A percentile compares a stretch with the other conserved stretches of the same genome.
Evolutionary conservation across 2,797 vertebrate species (phyloP).

Genomic region (Manis pentadactyla): DNA sequence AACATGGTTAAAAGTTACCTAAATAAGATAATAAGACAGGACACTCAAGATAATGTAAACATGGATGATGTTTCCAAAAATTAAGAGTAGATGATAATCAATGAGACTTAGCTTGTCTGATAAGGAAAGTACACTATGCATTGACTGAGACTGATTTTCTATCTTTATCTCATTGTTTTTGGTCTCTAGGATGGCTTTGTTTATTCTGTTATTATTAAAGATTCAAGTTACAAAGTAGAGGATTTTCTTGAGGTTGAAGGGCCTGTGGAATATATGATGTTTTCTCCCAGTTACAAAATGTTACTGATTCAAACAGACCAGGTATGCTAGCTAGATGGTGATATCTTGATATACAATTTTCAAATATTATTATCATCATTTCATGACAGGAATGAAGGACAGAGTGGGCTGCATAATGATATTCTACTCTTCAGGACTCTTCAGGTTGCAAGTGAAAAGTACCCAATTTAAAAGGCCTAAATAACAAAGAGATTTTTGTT

Average conservation of each 20-base stretch:
- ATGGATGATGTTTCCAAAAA: not conserved
- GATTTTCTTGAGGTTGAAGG: conserved; percentile 88
- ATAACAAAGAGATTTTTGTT: not conserved
- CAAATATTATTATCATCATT: not conserved
- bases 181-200: conserved; percentile 89
- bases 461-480: not conserved
- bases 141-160: not conserved
- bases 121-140: not conserved
- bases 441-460: not conserved
- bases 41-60: not conserved
- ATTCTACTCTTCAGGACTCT: not conserved
- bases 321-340: conserved; percentile 86
- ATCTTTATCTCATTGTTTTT: conserved; percentile 56
- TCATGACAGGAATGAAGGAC: not conserved
- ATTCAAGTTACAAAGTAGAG: conserved; percentile 84
- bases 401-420: not conserved
- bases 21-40: not conserved
- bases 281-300: conserved; percentile 90
- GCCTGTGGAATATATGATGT: conserved; percentile 85
- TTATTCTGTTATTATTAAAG: conserved; percentile 89
- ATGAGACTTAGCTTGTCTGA: not conserved
- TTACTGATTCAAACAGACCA: conserved; percentile 90
- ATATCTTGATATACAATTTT: not conserved
- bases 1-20: conserved; percentile 12
- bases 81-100: not conserved